These are phyloP conservation scores for Zaprionus camerounensis DNA, from an alignment of 1,140 invertebrate species.

Conservation along the genomic window DNA sequence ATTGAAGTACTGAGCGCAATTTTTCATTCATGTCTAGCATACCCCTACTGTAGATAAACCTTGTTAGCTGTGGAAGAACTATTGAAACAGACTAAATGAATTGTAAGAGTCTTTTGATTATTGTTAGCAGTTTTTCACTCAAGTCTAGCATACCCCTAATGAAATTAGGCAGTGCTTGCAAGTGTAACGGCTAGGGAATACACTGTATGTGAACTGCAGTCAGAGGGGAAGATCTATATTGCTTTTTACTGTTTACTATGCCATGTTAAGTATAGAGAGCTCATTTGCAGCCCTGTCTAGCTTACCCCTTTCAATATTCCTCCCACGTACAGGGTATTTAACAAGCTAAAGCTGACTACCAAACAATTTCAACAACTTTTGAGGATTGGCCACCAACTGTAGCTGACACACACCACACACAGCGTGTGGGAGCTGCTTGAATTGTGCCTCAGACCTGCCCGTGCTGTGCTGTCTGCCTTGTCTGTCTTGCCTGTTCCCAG, in stretches of 20 bases:
- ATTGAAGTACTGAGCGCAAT: not conserved
- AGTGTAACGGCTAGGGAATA: not conserved
- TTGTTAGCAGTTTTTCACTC: not conserved
- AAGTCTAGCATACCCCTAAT: not conserved
- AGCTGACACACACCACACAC: constrained; percentile 54
- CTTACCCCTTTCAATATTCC: not conserved
- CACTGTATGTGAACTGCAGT: no score
- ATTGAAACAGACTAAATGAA: no score
- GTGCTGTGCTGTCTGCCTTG: constrained; percentile 8
- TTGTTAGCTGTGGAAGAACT: no score
- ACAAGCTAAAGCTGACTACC: constrained; percentile 27
- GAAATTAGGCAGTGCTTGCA: not conserved
- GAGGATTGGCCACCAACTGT: constrained; percentile 15
- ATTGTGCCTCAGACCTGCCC: not conserved
- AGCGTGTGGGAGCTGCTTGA: constrained; percentile 72
- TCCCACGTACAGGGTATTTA: constrained; percentile 14
- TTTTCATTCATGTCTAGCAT: not conserved
- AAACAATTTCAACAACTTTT: constrained; percentile 40
- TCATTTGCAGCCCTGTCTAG: not conserved
- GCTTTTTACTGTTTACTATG: not conserved
- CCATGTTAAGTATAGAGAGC: not conserved
- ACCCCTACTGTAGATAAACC: not conserved
- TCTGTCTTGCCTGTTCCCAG: constrained; percentile 57
- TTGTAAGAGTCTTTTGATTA: no score
- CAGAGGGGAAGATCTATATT: no score